Conservation (phyloP, 2,113 vertebrate species). For the Oncorhynchus nerka region DNA sequence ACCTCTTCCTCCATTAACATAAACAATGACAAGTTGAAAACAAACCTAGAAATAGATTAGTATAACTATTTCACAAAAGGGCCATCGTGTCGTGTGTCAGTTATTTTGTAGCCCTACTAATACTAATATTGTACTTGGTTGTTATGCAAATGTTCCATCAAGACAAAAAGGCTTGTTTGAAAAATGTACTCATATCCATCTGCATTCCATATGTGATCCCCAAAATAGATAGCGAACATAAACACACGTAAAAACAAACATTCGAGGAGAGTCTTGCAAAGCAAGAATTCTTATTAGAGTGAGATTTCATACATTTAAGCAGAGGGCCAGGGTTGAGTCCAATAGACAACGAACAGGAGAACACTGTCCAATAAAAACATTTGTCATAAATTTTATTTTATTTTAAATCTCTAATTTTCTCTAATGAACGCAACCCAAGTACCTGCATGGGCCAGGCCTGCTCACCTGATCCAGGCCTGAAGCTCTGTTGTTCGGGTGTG, state of each 20-base stretch:
- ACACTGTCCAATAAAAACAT: neutral
- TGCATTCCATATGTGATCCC: conserved; percentile 41
- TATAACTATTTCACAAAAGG: neutral
- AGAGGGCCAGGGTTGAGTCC: neutral
- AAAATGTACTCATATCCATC: conserved; percentile 62
- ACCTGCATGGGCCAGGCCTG: neutral
- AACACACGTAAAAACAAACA: conserved; percentile 38
- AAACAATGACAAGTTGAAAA: neutral
- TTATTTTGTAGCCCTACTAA: neutral
- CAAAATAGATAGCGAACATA: conserved; percentile 33
- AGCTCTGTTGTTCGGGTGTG: conserved; percentile 73
- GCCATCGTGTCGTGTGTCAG: neutral
- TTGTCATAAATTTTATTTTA: too few species aligned
- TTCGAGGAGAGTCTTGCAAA: conserved; percentile 15
- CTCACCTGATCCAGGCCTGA: conserved; percentile 84
- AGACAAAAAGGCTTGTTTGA: neutral
- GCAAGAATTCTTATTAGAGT: neutral
- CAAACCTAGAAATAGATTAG: neutral
- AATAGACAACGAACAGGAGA: too few species aligned
- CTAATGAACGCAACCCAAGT: neutral
- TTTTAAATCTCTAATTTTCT: too few species aligned
- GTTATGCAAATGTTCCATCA: neutral
- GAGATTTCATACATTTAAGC: neutral
- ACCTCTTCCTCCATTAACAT: neutral
- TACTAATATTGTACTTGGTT: neutral